Conservation (phyloP, 2,113 vertebrate species). For the Zosterops lateralis region DNA sequence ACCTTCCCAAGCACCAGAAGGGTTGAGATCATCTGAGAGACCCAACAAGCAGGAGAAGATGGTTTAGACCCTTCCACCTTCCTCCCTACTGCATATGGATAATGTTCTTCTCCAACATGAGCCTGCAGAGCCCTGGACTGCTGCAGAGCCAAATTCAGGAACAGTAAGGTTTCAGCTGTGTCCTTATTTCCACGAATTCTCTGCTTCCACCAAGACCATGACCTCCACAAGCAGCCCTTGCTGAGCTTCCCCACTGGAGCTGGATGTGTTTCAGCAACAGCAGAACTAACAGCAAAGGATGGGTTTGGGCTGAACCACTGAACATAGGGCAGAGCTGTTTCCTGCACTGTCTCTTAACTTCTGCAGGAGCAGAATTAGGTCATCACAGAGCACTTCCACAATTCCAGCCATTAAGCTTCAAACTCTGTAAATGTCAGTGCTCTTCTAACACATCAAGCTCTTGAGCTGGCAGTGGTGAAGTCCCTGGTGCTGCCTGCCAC, state of each 20-base stretch:
- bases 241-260: not conserved
- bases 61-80: not conserved
- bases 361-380: not conserved
- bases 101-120: accelerated
- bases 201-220: not conserved
- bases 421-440: not conserved
- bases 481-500: not conserved
- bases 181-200: not conserved
- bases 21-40: not conserved
- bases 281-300: not conserved
- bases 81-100: accelerated
- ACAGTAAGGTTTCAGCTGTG: not conserved
- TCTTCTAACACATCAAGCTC: not conserved
- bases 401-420: not conserved
- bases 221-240: not conserved
- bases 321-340: not conserved
- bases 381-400: not conserved
- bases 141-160: not conserved
- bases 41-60: not conserved
- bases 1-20: not conserved
- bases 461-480: not conserved
- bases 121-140: not conserved
- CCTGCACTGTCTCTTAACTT: not conserved
- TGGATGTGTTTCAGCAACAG: not conserved
- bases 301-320: not conserved